Percentiles rank a stretch among this genome's conserved stretches.
phyloP scores from a whole-genome alignment of 2,113 vertebrate genomes.

The Hypomesus transpacificus region DNA sequence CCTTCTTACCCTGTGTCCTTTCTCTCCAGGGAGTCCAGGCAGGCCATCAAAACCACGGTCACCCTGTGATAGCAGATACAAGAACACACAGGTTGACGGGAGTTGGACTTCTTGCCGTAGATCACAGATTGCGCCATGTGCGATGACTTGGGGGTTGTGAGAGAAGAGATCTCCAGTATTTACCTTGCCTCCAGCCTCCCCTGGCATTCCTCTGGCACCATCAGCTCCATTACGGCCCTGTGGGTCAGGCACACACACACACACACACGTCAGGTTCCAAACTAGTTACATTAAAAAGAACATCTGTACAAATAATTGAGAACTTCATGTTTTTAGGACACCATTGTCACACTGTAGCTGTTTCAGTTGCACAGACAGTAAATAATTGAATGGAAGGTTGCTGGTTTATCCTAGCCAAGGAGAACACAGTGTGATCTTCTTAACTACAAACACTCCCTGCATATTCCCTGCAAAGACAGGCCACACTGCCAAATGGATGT shows the following conservation, averaged over 20 bases:
- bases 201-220: conserved; percentile 92
- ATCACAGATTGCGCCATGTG: background rate
- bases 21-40: conserved; percentile 95
- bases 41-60: conserved; percentile 97
- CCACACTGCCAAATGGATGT: background rate
- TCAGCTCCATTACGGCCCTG: conserved; percentile 94
- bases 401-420: too few species aligned
- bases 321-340: too few species aligned
- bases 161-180: conserved; percentile 7
- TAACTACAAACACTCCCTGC: too few species aligned
- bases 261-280: background rate
- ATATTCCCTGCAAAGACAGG: background rate
- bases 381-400: too few species aligned
- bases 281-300: too few species aligned
- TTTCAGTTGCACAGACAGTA: too few species aligned
- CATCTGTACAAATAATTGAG: too few species aligned
- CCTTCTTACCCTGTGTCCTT: conserved; percentile 90
- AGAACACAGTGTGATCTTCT: too few species aligned
- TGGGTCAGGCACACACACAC: conserved; percentile 7
- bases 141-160: too few species aligned
- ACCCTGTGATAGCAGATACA: conserved; percentile 72
- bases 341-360: too few species aligned
- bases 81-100: background rate
- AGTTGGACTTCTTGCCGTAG: background rate
- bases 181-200: conserved; percentile 90